Percentiles rank a stretch among this genome's conserved stretches.
phyloP scores from a whole-genome alignment of 1,140 invertebrate species.

The Aphelenchoides besseyi region DNA sequence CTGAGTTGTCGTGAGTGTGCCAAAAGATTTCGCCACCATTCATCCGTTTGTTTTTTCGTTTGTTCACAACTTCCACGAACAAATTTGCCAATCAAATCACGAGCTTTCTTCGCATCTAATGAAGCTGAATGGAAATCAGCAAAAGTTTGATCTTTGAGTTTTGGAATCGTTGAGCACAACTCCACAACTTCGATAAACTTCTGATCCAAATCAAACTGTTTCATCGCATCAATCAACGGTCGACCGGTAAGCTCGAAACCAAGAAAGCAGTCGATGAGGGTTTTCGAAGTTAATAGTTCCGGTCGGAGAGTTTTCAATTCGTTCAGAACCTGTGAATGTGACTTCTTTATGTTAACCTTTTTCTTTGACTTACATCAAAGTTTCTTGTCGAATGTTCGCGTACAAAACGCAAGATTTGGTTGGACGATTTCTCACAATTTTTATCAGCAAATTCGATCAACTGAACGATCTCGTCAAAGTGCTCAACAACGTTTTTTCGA shows the following conservation, averaged over 20 bases:
- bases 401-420: slow-evolving; percentile 3
- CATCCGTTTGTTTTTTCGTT: background rate
- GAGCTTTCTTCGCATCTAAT: background rate
- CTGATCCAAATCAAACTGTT: background rate
- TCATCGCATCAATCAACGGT: slow-evolving; percentile 2
- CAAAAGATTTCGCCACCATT: slow-evolving; percentile 21
- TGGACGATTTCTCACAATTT: background rate
- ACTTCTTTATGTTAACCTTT: too few relatives aligned
- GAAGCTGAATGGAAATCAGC: slow-evolving; percentile 13
- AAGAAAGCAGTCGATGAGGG: slow-evolving; percentile 8
- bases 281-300: background rate
- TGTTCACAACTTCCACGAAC: background rate
- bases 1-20: background rate
- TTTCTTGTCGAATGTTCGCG: background rate
- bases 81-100: background rate
- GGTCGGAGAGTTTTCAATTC: slow-evolving; percentile 2
- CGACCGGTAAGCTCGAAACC: background rate
- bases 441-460: slow-evolving; percentile 21
- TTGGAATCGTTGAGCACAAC: background rate
- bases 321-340: slow-evolving; percentile 1
- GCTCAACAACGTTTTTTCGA: background rate
- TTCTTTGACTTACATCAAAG: slow-evolving; percentile 22
- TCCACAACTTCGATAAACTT: slow-evolving; percentile 10
- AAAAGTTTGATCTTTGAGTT: background rate
- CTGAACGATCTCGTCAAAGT: background rate